Conservation (phyloP, 64 coral and sea anemone species). For the Pachyseris speciosa region DNA sequence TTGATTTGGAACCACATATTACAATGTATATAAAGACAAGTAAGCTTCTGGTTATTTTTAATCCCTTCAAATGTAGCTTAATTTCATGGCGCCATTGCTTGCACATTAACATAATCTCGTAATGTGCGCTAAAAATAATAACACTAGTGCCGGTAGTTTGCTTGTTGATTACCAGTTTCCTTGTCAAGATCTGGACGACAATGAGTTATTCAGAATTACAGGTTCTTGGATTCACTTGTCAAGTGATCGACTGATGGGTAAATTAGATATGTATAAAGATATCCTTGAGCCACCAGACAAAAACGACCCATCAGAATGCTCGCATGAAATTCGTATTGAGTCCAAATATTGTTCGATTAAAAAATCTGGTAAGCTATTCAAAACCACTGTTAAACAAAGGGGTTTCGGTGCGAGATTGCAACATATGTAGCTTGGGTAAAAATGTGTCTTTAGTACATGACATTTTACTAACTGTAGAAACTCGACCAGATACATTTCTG, state of each 20-base stretch:
- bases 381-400: neutral
- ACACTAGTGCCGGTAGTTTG: neutral
- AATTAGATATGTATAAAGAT: slow-evolving; percentile 40
- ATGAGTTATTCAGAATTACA: neutral
- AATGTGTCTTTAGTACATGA: slow-evolving; percentile 33
- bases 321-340: slow-evolving; percentile 33
- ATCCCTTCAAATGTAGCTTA: neutral
- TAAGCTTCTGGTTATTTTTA: neutral
- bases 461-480: slow-evolving; percentile 12
- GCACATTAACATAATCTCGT: neutral
- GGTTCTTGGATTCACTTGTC: neutral
- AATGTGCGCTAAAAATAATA: neutral
- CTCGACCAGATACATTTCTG: neutral
- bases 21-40: neutral
- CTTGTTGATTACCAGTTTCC: neutral
- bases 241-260: neutral
- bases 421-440: slow-evolving; percentile 29
- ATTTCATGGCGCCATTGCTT: neutral
- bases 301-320: slow-evolving; percentile 7
- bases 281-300: slow-evolving; percentile 40
- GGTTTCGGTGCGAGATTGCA: slow-evolving; percentile 37
- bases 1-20: neutral
- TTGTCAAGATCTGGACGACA: neutral
- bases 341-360: slow-evolving; percentile 52
- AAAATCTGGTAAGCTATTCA: slow-evolving; percentile 23